Conservation (phyloP, 2,113 vertebrate species). For the Urocitellus parryii region DNA sequence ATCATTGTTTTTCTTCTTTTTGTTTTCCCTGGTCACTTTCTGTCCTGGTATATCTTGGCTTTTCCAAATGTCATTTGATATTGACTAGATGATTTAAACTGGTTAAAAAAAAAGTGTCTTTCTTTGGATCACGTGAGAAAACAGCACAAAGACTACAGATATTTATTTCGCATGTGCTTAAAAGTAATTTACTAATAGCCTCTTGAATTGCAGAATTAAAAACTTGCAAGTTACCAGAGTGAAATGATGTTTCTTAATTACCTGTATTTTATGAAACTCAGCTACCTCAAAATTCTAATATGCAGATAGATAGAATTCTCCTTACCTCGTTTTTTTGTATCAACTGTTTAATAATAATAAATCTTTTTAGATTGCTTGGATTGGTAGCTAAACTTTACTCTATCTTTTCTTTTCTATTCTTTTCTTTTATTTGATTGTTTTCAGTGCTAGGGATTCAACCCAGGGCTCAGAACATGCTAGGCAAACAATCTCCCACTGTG, state of each 20-base stretch:
- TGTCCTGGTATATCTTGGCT: background rate
- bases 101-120: background rate
- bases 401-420: background rate
- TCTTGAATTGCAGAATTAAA: background rate
- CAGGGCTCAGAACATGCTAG: background rate
- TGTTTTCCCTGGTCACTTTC: background rate
- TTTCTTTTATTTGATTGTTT: background rate
- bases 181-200: background rate
- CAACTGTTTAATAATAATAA: background rate
- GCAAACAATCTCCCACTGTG: background rate
- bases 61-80: background rate
- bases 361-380: background rate
- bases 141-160: background rate
- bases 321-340: background rate
- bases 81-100: background rate
- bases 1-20: background rate
- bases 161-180: background rate
- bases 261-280: background rate
- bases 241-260: background rate
- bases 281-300: background rate
- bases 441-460: background rate
- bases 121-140: background rate
- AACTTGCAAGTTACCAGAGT: background rate
- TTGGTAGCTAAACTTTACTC: background rate
- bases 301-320: background rate